Percentiles rank a stretch among this genome's conserved stretches.
Conservation (phyloP, 2,797 vertebrate genomes). For the Euphonia xanthogaster region DNA sequence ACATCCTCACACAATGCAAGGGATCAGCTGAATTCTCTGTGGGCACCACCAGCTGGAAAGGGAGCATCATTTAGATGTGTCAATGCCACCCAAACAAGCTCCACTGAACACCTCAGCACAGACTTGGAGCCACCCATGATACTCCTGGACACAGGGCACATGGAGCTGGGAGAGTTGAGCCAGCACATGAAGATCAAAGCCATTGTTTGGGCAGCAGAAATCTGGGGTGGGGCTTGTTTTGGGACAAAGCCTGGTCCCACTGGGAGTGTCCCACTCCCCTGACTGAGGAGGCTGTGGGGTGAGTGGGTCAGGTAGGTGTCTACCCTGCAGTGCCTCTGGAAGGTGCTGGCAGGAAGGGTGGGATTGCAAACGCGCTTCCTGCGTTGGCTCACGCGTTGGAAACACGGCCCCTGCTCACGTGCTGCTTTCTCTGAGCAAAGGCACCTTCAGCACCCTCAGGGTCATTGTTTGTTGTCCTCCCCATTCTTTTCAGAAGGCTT, state of each 20-base stretch:
- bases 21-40: not conserved
- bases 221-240: not conserved
- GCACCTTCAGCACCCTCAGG: not conserved
- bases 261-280: not conserved
- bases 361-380: not conserved
- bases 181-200: not conserved
- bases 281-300: not conserved
- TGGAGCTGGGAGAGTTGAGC: not conserved
- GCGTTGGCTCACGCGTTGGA: not conserved
- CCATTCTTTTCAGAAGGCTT: not conserved
- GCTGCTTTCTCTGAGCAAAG: not conserved
- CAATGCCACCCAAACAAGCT: not conserved
- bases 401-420: not conserved
- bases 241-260: not conserved
- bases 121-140: not conserved
- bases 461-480: not conserved
- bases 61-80: not conserved
- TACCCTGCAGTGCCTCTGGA: not conserved
- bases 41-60: not conserved
- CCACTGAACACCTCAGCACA: not conserved
- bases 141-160: not conserved
- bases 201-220: not conserved
- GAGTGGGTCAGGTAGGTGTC: not conserved
- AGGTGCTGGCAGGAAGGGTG: conserved; percentile 51
- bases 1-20: not conserved